Evolutionary conservation across 2,888 invertebrate genomes (phyloP), one percentile per base, ranked within the genome.

Genomic region (Tholera decimalis): DNA sequence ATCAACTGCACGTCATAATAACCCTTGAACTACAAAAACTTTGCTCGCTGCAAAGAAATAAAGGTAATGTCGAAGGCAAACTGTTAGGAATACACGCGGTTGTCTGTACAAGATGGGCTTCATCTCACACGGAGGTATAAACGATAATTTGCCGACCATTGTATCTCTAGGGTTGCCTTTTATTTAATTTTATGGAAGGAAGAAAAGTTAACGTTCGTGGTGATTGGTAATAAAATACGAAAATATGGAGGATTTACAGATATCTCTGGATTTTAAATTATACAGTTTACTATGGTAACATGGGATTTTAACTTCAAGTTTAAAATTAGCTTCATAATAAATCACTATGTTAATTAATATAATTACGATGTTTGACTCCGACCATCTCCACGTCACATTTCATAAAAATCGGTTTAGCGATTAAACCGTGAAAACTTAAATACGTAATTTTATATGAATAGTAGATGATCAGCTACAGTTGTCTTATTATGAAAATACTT

Each of bases 141-240:
- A 80, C 64, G 68, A 68, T 80, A 77, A 81, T 82, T 74, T 82
- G 78, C 76, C 61, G 59, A 41, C 79, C 77, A 82, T 82, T 82
- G 80, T 82, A 73, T 67, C 9, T 7, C 5, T 70, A 80, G 74
- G 72, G 80, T 15, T 80, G 66, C 9, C 57, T 57, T 55, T 30
- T 9, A 37, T 26, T 47, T 44, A 22, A 49, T 73, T 73, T 71
- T 59, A 50, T 55, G 50, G 0, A 8, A 1, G 13, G 35, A n/a
- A 15, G 2, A 55, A 26, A 54, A 35, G 8, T 22, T 51, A 3
- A 30, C 18, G 15, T 35, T 39, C 11, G 20, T 24, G 2, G 9
- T n/a, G 3, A 7, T 5, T 15, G 7, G n/a, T 20, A 13, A 2
- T 18, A 15, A 7, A 13, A 1, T 46, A 1, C 20, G 33, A 30